phyloP scores from a whole-genome alignment of 2,888 invertebrate genomes.

The Mesorhabditis sp. region DNA sequence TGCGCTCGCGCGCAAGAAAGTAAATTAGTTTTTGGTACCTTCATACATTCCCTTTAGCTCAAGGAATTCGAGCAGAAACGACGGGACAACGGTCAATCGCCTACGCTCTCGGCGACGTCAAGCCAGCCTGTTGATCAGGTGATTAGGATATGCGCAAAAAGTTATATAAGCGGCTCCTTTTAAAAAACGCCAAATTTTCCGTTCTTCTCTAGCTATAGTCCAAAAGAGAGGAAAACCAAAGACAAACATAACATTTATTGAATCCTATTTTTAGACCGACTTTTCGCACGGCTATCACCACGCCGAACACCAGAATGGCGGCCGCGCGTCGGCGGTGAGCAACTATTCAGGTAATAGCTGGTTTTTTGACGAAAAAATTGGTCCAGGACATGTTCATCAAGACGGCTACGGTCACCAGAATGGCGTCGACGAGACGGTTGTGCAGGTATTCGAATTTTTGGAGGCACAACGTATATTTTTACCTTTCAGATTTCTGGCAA shows the following conservation, averaged over 20 bases:
- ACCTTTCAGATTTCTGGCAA: too few relatives aligned
- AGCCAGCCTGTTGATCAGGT: neutral
- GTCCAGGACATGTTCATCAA: too few relatives aligned
- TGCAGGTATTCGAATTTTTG: too few relatives aligned
- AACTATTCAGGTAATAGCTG: neutral
- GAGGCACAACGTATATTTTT: too few relatives aligned
- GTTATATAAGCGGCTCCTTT: too few relatives aligned
- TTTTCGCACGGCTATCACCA: neutral
- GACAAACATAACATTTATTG: neutral
- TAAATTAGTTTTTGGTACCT: constrained; percentile 7
- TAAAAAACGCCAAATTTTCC: too few relatives aligned
- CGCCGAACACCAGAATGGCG: neutral
- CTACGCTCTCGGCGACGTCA: neutral
- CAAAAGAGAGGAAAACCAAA: too few relatives aligned
- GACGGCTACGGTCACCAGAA: too few relatives aligned
- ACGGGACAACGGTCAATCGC: constrained; percentile 13
- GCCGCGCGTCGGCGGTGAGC: constrained; percentile 1
- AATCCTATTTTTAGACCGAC: neutral
- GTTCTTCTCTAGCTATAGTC: too few relatives aligned
- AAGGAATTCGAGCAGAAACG: constrained; percentile 32
- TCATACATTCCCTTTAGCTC: constrained; percentile 22
- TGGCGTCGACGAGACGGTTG: too few relatives aligned
- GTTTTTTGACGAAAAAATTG: too few relatives aligned
- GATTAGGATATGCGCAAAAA: neutral
- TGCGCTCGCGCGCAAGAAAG: constrained; percentile 38